Evolutionary conservation across 1,140 invertebrate genomes (phyloP), one percentile per base, ranked within the genome.

Genomic region (Teleopsis dalmanni): DNA sequence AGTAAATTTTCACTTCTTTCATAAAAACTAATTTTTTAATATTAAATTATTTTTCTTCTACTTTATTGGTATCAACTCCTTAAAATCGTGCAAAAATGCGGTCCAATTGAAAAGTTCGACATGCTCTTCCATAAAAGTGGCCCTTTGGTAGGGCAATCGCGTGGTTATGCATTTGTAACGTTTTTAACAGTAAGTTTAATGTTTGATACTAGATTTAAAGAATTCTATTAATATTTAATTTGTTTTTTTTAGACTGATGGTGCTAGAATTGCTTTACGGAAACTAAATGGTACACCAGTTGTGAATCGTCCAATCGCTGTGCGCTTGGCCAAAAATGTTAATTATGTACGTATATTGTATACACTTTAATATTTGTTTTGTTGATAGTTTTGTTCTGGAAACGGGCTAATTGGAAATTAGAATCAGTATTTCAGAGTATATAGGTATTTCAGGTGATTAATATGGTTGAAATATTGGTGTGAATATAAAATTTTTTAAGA

Each of bases 161-260:
- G 90, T 54, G 91, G 92, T n/a, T 95, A 94, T 70, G 91, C 90
- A 26, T 95, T 95, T 73, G 87, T 92, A 21, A 94, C 89, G 0
- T 95, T 87, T 62, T 78, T 81, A 57, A 75, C 63, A 0, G 70
- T 59, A 45, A 55, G 54, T 42, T 3, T 9, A 22, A 46, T 23
- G 16, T 13, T 44, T 13, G 7, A 29, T 29, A 29, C 27, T 25
- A 14, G 18, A 8, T 13, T 8, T 13, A 8, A 8, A 29, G 7
- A 29, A 29, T 29, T 8, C 27, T 29, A 41, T 14, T 26, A 31
- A 1, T 10, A 48, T n/a, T 22, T 2, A 26, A 11, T 21, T 21
- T 23, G 14, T 16, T 13, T 21, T 37, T 21, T 26, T 21, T 43
- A 66, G 36, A 55, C 58, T 8, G 58, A 62, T n/a, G 59, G 58